phyloP scores from a whole-genome alignment of 2,113 vertebrate genomes.

The Prionailurus bengalensis region DNA sequence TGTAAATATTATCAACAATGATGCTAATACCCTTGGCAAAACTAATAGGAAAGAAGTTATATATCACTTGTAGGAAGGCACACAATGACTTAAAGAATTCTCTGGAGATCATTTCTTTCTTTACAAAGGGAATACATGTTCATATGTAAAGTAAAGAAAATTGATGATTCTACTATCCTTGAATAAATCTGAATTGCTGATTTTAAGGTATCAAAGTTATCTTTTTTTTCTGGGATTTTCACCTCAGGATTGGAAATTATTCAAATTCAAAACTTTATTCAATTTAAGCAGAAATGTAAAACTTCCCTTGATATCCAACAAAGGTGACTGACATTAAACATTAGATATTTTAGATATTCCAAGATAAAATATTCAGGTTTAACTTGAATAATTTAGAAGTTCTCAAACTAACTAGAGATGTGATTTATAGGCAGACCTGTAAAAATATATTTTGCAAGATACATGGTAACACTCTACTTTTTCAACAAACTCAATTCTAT shows the following conservation, averaged over 20 bases:
- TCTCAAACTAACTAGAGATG: slow-evolving; percentile 10
- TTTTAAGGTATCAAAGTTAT: slow-evolving; percentile 60
- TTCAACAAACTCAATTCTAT: neutral
- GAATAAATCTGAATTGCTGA: slow-evolving; percentile 56
- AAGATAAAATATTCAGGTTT: slow-evolving; percentile 57
- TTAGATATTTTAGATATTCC: slow-evolving; percentile 53
- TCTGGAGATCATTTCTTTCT: neutral
- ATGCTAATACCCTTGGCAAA: neutral
- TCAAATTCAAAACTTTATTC: slow-evolving; percentile 40
- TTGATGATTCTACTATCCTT: neutral
- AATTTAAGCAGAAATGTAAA: slow-evolving; percentile 59
- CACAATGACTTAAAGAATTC: neutral
- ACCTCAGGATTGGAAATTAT: slow-evolving; percentile 32
- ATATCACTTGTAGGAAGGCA: neutral
- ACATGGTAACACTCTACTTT: neutral
- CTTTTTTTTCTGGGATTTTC: neutral
- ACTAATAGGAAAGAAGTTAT: neutral
- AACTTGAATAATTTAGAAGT: slow-evolving; percentile 58
- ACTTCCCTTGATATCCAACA: slow-evolving; percentile 31
- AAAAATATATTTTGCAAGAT: slow-evolving; percentile 28
- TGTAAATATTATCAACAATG: neutral
- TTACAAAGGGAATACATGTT: neutral
- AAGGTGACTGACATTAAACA: slow-evolving; percentile 46
- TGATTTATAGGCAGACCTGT: neutral
- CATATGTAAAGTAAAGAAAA: neutral